phyloP scores from a whole-genome alignment of 2,888 invertebrate species.

The Hirtodrosophila trivittata region DNA sequence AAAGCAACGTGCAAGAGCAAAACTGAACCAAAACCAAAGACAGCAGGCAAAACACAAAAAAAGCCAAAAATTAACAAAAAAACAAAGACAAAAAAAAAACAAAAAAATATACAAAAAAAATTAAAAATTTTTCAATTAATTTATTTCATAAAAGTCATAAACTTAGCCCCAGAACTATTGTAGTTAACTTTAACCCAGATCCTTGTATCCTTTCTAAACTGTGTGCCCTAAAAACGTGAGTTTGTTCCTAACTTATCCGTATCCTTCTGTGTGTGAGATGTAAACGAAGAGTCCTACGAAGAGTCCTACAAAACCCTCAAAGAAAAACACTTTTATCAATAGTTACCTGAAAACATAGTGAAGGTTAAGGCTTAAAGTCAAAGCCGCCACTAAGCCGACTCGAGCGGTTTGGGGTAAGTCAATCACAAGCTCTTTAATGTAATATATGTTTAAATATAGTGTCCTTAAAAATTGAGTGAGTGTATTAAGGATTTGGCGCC shows the following conservation, averaged over 20 bases:
- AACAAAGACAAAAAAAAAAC: constrained; percentile 17
- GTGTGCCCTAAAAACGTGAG: constrained; percentile 13
- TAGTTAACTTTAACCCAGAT: not conserved
- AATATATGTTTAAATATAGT: too few species aligned
- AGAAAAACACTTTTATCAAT: too few species aligned
- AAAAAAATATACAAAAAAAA: constrained; percentile 13
- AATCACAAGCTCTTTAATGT: too few species aligned
- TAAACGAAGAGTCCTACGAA: constrained; percentile 16
- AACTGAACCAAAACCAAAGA: constrained; percentile 29
- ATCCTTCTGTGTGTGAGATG: constrained; percentile 9
- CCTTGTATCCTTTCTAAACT: not conserved
- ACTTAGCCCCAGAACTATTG: not conserved
- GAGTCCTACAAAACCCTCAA: too few species aligned
- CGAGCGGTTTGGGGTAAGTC: too few species aligned
- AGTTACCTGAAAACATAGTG: too few species aligned
- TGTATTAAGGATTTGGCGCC: too few species aligned
- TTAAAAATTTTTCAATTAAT: constrained; percentile 10
- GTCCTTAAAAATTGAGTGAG: too few species aligned
- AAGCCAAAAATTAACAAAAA: too few species aligned
- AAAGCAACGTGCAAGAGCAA: constrained; percentile 62
- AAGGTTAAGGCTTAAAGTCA: too few species aligned
- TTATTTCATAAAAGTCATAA: constrained; percentile 14
- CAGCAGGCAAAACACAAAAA: constrained; percentile 20
- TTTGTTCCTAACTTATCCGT: constrained; percentile 14
- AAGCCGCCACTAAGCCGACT: too few species aligned